phyloP scores from a whole-genome alignment of 1,140 invertebrate genomes.

The Macrobrachium nipponense region DNA sequence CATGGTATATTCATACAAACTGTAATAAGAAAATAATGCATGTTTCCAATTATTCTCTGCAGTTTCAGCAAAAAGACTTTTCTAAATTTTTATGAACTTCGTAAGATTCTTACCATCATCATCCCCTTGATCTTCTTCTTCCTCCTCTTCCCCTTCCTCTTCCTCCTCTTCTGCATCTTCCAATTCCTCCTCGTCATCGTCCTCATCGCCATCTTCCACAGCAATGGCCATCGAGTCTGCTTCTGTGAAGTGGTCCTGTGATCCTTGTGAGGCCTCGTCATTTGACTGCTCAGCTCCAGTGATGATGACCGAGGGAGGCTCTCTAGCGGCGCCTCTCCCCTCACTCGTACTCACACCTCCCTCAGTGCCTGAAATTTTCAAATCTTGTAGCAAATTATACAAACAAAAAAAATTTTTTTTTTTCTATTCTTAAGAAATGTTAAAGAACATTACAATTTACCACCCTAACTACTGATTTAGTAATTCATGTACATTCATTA shows the following conservation, averaged over 20 bases:
- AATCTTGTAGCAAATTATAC: not conserved
- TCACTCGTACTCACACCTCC: constrained; percentile 54
- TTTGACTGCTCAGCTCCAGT: constrained; percentile 36
- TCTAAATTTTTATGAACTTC: not conserved
- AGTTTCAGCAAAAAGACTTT: not conserved
- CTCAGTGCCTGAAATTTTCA: constrained; percentile 23
- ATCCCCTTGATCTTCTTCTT: constrained; percentile 37
- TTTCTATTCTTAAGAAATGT: too few relatives aligned
- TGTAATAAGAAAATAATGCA: too few relatives aligned
- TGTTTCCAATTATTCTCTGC: too few relatives aligned
- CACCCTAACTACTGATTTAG: too few relatives aligned
- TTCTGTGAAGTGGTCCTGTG: constrained; percentile 43
- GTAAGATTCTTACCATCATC: constrained; percentile 1
- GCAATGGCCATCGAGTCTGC: constrained; percentile 47
- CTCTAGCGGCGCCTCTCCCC: constrained; percentile 6
- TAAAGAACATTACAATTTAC: too few relatives aligned
- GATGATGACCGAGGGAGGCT: constrained; percentile 30
- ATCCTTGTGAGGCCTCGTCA: constrained; percentile 36
- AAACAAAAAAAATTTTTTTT: not conserved
- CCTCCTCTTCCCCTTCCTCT: constrained; percentile 14
- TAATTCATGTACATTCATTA: too few relatives aligned
- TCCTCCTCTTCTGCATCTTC: constrained; percentile 8
- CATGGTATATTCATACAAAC: too few relatives aligned
- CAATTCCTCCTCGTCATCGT: constrained; percentile 39
- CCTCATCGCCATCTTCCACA: constrained; percentile 36